phyloP scores from a whole-genome alignment of 2,113 vertebrate genomes.

The Pygathrix nemaeus region DNA sequence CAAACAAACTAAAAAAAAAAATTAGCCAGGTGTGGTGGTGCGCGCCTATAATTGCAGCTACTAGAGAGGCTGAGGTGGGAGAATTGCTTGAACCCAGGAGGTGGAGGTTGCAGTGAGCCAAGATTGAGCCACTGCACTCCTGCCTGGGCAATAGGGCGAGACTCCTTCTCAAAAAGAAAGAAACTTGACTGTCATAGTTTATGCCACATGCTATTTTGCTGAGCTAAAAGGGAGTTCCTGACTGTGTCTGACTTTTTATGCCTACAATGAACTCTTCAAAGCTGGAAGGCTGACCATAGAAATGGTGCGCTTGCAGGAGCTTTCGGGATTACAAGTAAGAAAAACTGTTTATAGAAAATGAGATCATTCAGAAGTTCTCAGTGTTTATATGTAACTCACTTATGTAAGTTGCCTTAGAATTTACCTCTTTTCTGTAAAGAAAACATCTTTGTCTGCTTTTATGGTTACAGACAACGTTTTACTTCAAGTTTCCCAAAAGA shows the following conservation, averaged over 20 bases:
- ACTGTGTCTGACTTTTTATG: background rate
- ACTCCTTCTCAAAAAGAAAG: no score
- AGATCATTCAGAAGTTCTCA: background rate
- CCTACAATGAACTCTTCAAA: background rate
- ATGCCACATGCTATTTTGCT: background rate
- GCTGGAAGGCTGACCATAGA: background rate
- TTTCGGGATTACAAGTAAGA: background rate
- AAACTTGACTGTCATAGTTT: background rate
- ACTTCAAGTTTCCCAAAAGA: background rate
- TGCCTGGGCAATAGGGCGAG: no score
- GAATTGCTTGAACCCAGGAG: no score
- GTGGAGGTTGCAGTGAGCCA: no score
- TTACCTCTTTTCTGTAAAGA: background rate
- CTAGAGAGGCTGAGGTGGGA: no score
- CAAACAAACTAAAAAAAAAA: no score
- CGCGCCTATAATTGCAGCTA: no score
- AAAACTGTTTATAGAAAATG: background rate
- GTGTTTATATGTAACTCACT: background rate
- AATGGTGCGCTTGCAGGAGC: background rate
- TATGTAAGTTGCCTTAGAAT: background rate
- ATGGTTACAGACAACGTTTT: background rate
- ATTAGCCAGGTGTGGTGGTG: no score
- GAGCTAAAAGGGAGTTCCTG: background rate
- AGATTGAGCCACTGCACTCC: no score
- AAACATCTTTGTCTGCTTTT: background rate